phyloP scores from a whole-genome alignment of 2,113 vertebrate species.

The Eclectus roratus region DNA sequence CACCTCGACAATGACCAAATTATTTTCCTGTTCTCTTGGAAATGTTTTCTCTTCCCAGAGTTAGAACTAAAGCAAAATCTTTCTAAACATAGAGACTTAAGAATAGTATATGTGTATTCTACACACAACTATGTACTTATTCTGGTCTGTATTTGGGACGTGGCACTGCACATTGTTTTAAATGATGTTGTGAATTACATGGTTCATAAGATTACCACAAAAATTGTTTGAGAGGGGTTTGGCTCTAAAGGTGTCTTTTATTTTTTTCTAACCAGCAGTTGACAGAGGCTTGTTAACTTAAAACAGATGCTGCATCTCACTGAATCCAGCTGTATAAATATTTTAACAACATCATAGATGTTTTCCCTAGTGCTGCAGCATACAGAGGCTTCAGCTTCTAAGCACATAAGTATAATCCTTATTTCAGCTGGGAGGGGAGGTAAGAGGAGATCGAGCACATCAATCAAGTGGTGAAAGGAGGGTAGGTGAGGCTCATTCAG shows the following conservation, averaged over 20 bases:
- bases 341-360: slow-evolving; percentile 39
- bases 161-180: not conserved
- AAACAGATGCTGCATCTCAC: slow-evolving; percentile 35
- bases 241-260: not conserved
- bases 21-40: not conserved
- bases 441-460: not conserved
- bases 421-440: not conserved
- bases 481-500: not conserved
- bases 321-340: slow-evolving; percentile 57
- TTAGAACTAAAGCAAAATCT: not conserved
- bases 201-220: not conserved
- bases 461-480: not conserved
- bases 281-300: slow-evolving; percentile 49
- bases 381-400: not conserved
- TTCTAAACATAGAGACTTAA: not conserved
- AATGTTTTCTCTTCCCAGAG: not conserved
- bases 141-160: not conserved
- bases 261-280: slow-evolving; percentile 6
- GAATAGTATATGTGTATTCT: not conserved
- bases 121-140: not conserved
- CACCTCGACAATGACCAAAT: not conserved
- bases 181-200: not conserved
- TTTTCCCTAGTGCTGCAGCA: slow-evolving; percentile 19
- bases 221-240: not conserved
- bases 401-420: not conserved